Base-by-base conservation (phyloP, 2,113 vertebrate genomes). In the Sturnus vulgaris region DNA sequence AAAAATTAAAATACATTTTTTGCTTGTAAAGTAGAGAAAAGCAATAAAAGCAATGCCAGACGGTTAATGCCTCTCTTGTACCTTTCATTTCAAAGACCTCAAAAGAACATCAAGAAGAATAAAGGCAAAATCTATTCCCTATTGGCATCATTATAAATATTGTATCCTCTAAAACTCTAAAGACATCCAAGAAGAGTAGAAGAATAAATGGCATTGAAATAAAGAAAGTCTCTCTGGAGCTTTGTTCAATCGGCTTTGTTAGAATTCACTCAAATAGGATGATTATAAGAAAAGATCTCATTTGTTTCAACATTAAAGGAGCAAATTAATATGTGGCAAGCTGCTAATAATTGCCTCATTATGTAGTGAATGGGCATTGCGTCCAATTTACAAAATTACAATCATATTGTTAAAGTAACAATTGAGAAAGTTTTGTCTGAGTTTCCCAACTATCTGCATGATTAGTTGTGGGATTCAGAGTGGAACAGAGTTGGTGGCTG, bases 1-100 rank as follows among this genome's bases (percentile, higher is more conserved):
- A 96, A 97, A 97, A 97, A 98, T 96, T 97, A 98, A 98, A 98
- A 97, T 96, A 95, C 86, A 71, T 95, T 97, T 97, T 97, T 97
- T 97, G 73, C 94, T 97, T 96, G 75, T 93, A 79, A 96, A 95
- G 80, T 96, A 96, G 86, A 96, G 86, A 90, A 97, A 97, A 96
- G 94, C 95, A 97, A 94, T 98, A 95, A 98, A 98, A 98, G 97
- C 95, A 98, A 96, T 88, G 93, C 96, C 97, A 98, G 97, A 94
- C 95, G 64, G 96, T 95, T 97, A 98, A 98, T 98, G 97, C 78
- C 70, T 97, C 92, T 96, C 96, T 97, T 97, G 95, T 97, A 98
- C 95, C 97, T 98, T 97, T 97, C 94, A 95, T 97, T 97, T 96
- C 92, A 95, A 97, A 97, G 96, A 96, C 94, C 97, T 97, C 97